Conservation (phyloP, 2,888 invertebrate genomes). For the Harmothoe impar region DNA sequence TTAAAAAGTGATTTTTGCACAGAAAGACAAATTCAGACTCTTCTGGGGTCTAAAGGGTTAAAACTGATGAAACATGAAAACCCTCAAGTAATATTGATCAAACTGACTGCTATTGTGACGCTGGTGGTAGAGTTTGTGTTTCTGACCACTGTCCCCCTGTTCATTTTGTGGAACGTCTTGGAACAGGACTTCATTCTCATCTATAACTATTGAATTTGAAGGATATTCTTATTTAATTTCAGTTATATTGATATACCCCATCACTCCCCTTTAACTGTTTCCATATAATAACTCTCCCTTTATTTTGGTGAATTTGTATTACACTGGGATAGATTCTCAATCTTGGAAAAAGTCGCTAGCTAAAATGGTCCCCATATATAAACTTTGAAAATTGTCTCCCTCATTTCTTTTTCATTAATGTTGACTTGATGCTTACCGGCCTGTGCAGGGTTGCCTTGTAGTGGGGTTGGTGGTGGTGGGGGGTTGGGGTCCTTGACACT, state of each 20-base stretch:
- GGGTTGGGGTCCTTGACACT: constrained; percentile 71
- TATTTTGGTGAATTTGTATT: too few relatives aligned
- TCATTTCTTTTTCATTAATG: background rate
- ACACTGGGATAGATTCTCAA: too few relatives aligned
- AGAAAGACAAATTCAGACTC: too few relatives aligned
- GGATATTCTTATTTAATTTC: too few relatives aligned
- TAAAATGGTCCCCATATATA: too few relatives aligned
- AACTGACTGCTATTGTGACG: background rate
- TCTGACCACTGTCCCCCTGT: background rate
- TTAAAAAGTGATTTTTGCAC: too few relatives aligned
- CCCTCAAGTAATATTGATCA: background rate
- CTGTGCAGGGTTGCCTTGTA: constrained; percentile 63
- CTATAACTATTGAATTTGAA: background rate
- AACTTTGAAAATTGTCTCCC: too few relatives aligned
- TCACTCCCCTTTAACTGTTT: too few relatives aligned
- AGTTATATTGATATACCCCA: background rate
- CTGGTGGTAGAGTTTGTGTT: background rate
- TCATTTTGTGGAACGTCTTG: background rate
- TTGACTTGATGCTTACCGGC: background rate
- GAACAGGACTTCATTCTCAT: background rate
- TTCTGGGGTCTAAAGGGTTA: background rate
- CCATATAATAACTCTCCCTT: too few relatives aligned
- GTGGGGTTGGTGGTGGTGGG: constrained; percentile 63
- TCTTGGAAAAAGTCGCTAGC: too few relatives aligned
- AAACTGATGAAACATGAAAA: background rate